Evolutionary conservation across 1,140 invertebrate species (phyloP).

Genomic region (Bombus cullumanus): DNA sequence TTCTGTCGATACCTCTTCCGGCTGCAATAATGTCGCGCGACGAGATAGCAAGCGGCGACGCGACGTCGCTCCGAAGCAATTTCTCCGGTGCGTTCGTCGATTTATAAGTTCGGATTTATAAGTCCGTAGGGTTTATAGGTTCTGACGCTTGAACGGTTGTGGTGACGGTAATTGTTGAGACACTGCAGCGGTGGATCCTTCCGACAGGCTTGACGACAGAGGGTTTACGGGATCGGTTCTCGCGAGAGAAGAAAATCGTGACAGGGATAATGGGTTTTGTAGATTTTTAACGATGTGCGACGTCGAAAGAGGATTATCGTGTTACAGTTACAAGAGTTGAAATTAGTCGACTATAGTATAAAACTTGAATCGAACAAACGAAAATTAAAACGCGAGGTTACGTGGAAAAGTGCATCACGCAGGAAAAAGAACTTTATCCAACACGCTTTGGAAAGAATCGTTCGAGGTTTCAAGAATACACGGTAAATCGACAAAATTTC

Average conservation of each 20-base stretch:
- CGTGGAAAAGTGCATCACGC: no score
- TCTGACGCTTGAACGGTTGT: background rate
- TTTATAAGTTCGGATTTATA: constrained; percentile 24
- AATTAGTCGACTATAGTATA: no score
- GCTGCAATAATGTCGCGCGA: constrained; percentile 5
- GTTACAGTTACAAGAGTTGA: no score
- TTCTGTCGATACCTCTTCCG: constrained; percentile 20
- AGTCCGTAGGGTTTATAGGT: background rate
- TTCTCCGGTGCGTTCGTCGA: constrained; percentile 1
- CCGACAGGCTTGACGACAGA: no score
- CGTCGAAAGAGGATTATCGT: no score
- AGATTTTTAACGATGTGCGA: background rate
- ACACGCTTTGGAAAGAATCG: no score
- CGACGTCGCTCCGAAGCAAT: background rate
- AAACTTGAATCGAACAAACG: no score
- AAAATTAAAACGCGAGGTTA: no score
- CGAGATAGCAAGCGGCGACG: background rate
- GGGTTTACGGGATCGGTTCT: background rate
- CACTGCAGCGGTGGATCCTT: background rate
- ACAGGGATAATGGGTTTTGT: background rate
- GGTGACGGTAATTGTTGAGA: constrained; percentile 18
- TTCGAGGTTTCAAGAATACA: no score
- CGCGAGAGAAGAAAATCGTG: background rate
- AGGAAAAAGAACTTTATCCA: no score
- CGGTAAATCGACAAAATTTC: no score